A percentile compares a stretch with the other conserved stretches of the same genome.
Evolutionary conservation across 1,140 invertebrate genomes (phyloP).

Genomic region (Eriocheir sinensis): DNA sequence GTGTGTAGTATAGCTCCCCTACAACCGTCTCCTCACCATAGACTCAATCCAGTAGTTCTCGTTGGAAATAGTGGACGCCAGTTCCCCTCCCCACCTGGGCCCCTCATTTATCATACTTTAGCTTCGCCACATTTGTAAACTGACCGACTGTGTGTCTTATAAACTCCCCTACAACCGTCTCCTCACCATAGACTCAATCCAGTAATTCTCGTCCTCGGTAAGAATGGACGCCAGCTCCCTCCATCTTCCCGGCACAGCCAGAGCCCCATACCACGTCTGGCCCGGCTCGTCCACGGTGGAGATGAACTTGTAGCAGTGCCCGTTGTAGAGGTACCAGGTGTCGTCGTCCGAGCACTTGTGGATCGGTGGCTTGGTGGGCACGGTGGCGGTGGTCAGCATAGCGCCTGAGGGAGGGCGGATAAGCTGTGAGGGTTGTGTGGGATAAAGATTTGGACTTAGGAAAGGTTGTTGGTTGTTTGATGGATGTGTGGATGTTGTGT

Average conservation of each 20-base stretch:
- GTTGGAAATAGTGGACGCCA: no score
- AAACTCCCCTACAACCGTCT: no score
- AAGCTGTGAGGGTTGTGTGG: no score
- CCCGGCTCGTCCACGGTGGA: background rate
- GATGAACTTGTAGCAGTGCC: constrained; percentile 62
- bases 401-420: background rate
- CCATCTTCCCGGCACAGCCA: constrained; percentile 1
- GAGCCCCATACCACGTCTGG: constrained; percentile 56
- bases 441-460: background rate
- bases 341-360: constrained; percentile 12
- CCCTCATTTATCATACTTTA: background rate
- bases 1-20: no score
- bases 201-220: constrained; percentile 58
- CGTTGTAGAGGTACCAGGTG: constrained; percentile 39
- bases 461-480: no score
- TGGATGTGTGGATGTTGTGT: no score
- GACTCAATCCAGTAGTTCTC: no score
- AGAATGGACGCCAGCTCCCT: constrained; percentile 63
- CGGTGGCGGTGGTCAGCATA: constrained; percentile 57
- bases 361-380: background rate
- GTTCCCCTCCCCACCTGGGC: no score
- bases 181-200: constrained; percentile 68
- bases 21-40: no score
- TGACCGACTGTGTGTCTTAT: no score
- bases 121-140: no score